phyloP scores from a whole-genome alignment of 2,888 invertebrate species.

The Mythimna lalbum region DNA sequence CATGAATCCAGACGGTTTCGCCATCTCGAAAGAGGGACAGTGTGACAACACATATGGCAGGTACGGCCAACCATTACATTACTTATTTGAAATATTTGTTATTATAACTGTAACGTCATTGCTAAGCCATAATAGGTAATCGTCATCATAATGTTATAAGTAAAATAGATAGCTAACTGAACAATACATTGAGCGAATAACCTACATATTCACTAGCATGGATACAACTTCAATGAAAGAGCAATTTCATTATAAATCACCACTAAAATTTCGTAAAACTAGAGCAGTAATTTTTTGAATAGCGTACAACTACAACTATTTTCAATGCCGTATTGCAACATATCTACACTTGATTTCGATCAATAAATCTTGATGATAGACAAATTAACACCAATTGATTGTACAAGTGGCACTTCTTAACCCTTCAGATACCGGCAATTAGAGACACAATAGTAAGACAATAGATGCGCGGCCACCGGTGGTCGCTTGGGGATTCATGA shows the following conservation, averaged over 20 bases:
- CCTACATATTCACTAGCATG: constrained; percentile 51
- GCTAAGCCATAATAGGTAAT: constrained; percentile 9
- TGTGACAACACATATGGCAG: constrained; percentile 97
- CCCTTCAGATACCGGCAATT: too few species aligned
- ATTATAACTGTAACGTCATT: constrained; percentile 2
- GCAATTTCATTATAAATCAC: constrained; percentile 13
- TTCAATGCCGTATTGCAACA: constrained; percentile 12
- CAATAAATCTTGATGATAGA: constrained; percentile 5
- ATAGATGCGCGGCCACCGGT: too few species aligned
- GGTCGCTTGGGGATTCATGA: too few species aligned
- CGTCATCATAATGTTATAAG: constrained; percentile 5
- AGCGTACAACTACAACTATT: not conserved
- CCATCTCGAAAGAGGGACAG: constrained; percentile 96
- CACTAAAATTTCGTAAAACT: constrained; percentile 21
- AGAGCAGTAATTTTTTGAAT: constrained; percentile 12
- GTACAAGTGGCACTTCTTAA: constrained; percentile 21
- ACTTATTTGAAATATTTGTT: not conserved
- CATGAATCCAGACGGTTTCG: constrained; percentile 99
- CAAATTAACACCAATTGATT: constrained; percentile 15
- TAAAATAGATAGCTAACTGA: constrained; percentile 25
- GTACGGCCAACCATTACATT: constrained; percentile 79
- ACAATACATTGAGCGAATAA: constrained; percentile 41
- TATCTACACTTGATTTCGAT: not conserved
- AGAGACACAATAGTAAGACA: too few species aligned
- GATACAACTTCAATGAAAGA: constrained; percentile 34